Evolutionary conservation across 2,888 invertebrate species (phyloP).

Genomic region (Drosophila macrothrix): DNA sequence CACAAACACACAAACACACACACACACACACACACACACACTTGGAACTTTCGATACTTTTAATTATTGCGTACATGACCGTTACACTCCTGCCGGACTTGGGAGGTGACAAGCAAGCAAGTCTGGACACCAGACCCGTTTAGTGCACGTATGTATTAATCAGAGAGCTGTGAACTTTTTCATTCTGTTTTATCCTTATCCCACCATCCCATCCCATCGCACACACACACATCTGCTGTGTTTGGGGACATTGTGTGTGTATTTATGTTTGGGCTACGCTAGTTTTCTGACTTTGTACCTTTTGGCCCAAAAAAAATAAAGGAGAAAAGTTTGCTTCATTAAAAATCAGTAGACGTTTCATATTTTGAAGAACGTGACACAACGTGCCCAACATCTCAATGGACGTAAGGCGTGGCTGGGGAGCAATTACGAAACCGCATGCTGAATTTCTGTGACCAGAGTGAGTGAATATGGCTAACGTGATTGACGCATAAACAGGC

Average conservation of each 20-base stretch:
- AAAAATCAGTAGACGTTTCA: conserved; percentile 81
- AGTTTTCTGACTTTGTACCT: conserved; percentile 66
- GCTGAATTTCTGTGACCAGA: conserved; percentile 14
- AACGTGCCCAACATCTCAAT: conserved; percentile 72
- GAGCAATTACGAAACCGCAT: conserved; percentile 45
- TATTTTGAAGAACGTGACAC: conserved; percentile 80
- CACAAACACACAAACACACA: not conserved
- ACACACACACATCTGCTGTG: not conserved
- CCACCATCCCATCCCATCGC: not conserved
- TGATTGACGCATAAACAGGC: conserved; percentile 79
- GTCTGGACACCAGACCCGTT: conserved; percentile 48
- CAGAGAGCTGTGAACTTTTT: conserved; percentile 70
- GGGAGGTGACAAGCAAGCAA: conserved; percentile 51
- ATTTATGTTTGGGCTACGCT: conserved; percentile 31
- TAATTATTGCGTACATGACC: conserved; percentile 81
- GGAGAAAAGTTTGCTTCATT: conserved; percentile 71
- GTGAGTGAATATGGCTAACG: conserved; percentile 40
- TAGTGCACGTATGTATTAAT: conserved; percentile 76
- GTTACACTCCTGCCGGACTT: conserved; percentile 75
- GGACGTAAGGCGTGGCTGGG: conserved; percentile 22
- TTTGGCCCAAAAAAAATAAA: conserved; percentile 28
- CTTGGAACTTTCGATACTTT: conserved; percentile 76
- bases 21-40: conserved; percentile 31
- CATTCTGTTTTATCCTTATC: conserved; percentile 24
- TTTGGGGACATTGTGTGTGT: conserved; percentile 16